Base-by-base conservation (phyloP, 2,888 invertebrate species). In the Drosophila subquinaria region DNA sequence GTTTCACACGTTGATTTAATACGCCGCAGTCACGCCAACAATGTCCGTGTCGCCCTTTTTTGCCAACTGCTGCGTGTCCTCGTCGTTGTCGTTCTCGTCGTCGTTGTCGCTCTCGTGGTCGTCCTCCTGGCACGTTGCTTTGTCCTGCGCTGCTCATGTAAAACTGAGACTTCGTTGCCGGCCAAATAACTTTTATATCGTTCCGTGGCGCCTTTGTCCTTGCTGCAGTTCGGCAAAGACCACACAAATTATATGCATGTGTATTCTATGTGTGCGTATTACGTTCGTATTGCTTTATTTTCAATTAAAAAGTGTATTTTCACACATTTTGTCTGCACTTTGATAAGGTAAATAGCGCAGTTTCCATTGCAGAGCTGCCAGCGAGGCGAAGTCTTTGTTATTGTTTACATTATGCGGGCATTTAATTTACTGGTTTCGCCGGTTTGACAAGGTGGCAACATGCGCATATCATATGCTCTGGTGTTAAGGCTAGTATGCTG, bases 1-100 rank as follows among this genome's bases (percentile, higher is more conserved):
- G 89, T 85, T 85, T 81, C 89, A 89, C 85, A 81, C 89, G 76
- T 79, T 90, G 89, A 87, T 87, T 90, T 87, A 87, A 90, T 90
- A 69, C 90, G 66, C 76, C 64, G 84, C 82, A 84, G 79, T 77
- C 86, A 90, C 90, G 90, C 75, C 69, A 86, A 63, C 45, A 69
- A 78, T 74, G 69, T 70, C 59, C 23, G 48, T 53, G 13, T 50
- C 27, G 62, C 27, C 42, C 61, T 27, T 45, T 51, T 61, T 23
- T 62, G 56, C 62, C 43, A 51, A 48, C 48, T 60, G 27, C 50
- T 48, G 42, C 48, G 64, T 40, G 47, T 69, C n/a, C 52, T 43
- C 40, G 40, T 51, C 52, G 51, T 63, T 6, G 27, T 27, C 5
- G 27, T 27, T 15, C 43, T 45, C 62, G 20, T 20, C 3, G 50